Base-by-base conservation (phyloP, 2,797 vertebrate species). In the Rhinella marina region DNA sequence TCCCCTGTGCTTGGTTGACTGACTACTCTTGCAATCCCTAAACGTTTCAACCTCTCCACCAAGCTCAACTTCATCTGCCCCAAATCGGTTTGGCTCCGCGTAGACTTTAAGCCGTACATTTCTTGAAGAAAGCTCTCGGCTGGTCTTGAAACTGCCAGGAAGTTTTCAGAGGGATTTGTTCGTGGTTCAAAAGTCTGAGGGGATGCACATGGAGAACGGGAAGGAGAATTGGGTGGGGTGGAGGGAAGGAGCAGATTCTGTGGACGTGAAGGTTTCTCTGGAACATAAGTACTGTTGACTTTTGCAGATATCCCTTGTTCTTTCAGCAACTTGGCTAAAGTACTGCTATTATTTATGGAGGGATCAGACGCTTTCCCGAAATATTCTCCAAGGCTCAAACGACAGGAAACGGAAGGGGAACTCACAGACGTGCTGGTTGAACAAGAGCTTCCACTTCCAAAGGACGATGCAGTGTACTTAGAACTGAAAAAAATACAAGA, bases 81-180 rank as follows among this genome's bases (percentile, higher is more conserved):
- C 0, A 94, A 78, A 2, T 98, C 96, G 0, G 95, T 92, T 29
- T 93, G 82, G 0, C 92, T 94, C 0, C 95, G 95, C 54, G 95
- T 94, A 4, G 96, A 91, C 84, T 97, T 97, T 9, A 97, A 91
- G 41, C 97, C 96, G 6, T 98, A 99, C 91, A 97, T 94, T 72
- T 99, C 98, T 91, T 98, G 97, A 85, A 99, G 95, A 89, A 99
- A 97, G 0, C 98, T 97, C 94, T 99, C 98, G 0, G 97, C 97
- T 0, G 98, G 98, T 32, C 97, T 95, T 0, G 98, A 99, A 27
- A 89, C 75, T 0, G 97, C 97, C 17, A 99, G 93, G 91, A 99
- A 99, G 68, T 96, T 99, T 92, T 99, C 98, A 0, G 93, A 92
- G 76, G 91, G 88, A 90, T 93, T 91, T 7, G 93, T 90, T 92